Evolutionary conservation across 2,113 vertebrate species (phyloP).

Genomic region (Tichodroma muraria): DNA sequence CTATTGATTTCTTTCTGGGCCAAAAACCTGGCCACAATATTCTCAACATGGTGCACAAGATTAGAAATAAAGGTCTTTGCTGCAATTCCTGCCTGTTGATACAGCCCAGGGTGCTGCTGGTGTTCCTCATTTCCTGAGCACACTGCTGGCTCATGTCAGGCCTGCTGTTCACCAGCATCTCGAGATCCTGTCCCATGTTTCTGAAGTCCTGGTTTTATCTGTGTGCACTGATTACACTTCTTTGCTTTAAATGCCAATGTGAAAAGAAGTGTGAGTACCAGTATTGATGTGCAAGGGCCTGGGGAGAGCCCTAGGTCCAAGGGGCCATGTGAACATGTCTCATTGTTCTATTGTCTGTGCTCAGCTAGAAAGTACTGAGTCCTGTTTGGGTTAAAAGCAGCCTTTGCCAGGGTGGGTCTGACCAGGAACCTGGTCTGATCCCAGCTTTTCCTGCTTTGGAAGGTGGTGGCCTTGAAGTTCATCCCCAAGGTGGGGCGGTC

Average conservation of each 20-base stretch:
- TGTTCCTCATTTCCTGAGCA: background rate
- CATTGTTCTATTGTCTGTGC: background rate
- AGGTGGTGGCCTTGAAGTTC: slow-evolving; percentile 97
- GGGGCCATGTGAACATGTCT: background rate
- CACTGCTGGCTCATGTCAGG: background rate
- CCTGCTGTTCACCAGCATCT: background rate
- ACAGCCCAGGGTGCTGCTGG: background rate
- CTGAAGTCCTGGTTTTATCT: background rate
- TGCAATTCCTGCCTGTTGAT: background rate
- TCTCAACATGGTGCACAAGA: background rate
- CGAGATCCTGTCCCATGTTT: background rate
- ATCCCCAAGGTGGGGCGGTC: slow-evolving; percentile 90
- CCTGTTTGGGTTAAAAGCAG: background rate
- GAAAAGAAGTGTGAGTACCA: background rate
- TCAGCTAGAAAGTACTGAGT: background rate
- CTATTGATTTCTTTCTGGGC: background rate
- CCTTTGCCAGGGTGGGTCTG: background rate
- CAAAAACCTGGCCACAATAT: background rate
- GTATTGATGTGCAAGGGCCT: background rate
- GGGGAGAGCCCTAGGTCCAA: background rate
- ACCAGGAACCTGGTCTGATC: background rate
- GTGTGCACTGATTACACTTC: background rate
- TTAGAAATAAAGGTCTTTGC: background rate
- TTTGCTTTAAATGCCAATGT: background rate
- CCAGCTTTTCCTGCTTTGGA: background rate